Evolutionary conservation across 2,888 invertebrate genomes (phyloP), one percentile per base, ranked within the genome.

Genomic region (Nematopogon swammerdamellus): DNA sequence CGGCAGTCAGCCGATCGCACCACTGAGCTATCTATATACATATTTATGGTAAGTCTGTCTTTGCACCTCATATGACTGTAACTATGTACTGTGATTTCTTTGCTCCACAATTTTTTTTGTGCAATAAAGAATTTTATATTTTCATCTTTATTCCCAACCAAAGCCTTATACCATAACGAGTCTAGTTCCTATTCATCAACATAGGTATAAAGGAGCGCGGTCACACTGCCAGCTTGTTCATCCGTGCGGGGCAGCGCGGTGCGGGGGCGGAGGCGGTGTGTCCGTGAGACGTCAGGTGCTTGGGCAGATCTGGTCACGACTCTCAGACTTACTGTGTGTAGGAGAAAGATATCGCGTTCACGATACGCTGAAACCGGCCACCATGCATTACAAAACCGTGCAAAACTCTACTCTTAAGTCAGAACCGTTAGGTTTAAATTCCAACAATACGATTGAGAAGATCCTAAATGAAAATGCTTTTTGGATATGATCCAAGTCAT

Each of bases 271-370:
- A 44, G 48, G 47, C 44, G 43, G 36, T 48, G 66, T 69, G 70
- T 30, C 11, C 44, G 45, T 45, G 46, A 36, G 42, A 42, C 69
- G 74, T 77, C 76, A 77, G 76, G 77, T 77, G 75, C 67, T 54
- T 59, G 75, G 75, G 75, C 68, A 67, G 74, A 68, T 64, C 73
- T 59, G 67, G 77, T 79, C 77, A 79, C 77, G 77, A 77, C 67
- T 76, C 65, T 69, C 74, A 36, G 36, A 14, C 36, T 3, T 6
- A 36, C 36, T 25, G 25, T 36, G 11, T 14, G 14, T 14, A 8
- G 11, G 36, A 36, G 36, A 36, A 14, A 36, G 36, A 36, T 36
- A 36, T 36, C 36, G 36, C 36, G 11, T 14, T 36, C 36, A 14
- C 14, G 8, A 36, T 14, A 36, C 36, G n/a, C 36, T 14, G 36